phyloP scores from a whole-genome alignment of 2,113 vertebrate genomes.

The Myotis davidii region DNA sequence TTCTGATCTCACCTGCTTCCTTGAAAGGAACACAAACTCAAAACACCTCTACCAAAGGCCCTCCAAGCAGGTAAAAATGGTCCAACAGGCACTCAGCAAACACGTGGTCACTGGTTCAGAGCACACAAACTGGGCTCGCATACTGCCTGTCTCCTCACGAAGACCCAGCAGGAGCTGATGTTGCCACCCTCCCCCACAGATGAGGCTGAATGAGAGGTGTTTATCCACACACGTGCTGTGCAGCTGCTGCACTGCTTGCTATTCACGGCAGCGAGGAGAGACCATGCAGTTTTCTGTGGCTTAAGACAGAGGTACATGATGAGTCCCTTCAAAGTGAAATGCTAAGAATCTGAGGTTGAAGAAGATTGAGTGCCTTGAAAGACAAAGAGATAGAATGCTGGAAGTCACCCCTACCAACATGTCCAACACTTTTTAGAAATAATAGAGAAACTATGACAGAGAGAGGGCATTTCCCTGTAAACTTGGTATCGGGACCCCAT shows the following conservation, averaged over 20 bases:
- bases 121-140: background rate
- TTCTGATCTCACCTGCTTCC: background rate
- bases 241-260: background rate
- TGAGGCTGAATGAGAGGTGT: background rate
- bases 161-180: background rate
- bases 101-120: accelerated
- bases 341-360: background rate
- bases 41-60: background rate
- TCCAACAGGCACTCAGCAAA: background rate
- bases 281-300: background rate
- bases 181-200: background rate
- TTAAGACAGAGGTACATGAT: background rate
- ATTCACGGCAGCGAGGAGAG: background rate
- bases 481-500: background rate
- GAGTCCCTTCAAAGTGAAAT: background rate
- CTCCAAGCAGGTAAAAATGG: background rate
- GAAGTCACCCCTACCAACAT: background rate
- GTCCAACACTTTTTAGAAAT: background rate
- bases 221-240: no score
- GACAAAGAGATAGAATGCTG: background rate
- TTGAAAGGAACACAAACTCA: background rate
- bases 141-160: background rate
- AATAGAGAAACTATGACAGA: background rate
- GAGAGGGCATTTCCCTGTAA: background rate
- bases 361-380: background rate